Evolutionary conservation across 2,888 invertebrate genomes (phyloP).

Genomic region (Pheosia gnoma): DNA sequence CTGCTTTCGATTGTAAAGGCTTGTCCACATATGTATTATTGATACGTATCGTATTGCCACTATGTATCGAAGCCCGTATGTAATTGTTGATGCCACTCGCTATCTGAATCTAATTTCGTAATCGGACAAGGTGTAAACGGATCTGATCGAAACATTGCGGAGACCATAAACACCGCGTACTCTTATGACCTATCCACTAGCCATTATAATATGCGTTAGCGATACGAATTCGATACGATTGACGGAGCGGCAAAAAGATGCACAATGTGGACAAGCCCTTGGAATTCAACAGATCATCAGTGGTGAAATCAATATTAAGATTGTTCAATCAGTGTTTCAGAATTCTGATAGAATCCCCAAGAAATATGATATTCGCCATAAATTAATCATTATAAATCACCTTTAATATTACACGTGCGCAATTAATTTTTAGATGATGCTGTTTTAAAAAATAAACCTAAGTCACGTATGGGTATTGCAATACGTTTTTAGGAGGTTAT

Average conservation of each 20-base stretch:
- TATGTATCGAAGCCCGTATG: not conserved
- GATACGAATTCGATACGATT: not conserved
- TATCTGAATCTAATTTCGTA: no score
- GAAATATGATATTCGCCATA: conserved; percentile 31
- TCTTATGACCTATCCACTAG: not conserved
- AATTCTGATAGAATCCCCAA: conserved; percentile 25
- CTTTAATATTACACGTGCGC: conserved; percentile 18
- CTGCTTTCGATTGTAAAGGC: conserved; percentile 20
- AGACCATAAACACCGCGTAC: no score
- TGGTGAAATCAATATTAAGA: conserved; percentile 20
- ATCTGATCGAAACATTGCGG: no score
- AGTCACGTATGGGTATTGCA: conserved; percentile 29
- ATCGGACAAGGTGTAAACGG: no score
- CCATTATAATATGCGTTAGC: not conserved
- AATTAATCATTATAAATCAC: conserved; percentile 29
- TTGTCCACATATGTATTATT: not conserved
- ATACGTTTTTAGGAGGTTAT: conserved; percentile 14
- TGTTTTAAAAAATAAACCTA: conserved; percentile 15
- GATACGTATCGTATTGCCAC: not conserved
- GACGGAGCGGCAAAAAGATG: not conserved
- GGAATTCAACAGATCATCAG: conserved; percentile 19
- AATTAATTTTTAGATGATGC: conserved; percentile 24
- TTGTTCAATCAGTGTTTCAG: conserved; percentile 25
- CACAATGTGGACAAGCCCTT: conserved; percentile 10
- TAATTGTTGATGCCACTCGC: not conserved